Evolutionary conservation across 2,113 vertebrate genomes (phyloP).

Genomic region (Gallinago jamesoni): DNA sequence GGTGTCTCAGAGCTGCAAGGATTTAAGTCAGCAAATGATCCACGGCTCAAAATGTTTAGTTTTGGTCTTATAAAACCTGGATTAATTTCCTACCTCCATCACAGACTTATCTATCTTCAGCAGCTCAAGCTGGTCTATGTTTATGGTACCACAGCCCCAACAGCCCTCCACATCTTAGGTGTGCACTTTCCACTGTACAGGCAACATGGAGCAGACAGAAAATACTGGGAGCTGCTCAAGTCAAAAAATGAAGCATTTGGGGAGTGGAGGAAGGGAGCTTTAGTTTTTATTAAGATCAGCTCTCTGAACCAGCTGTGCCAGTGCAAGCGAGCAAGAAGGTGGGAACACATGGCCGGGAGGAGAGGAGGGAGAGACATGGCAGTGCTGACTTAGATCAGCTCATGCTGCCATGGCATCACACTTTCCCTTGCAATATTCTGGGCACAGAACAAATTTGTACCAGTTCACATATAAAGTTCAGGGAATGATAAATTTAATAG

Average conservation of each 20-base stretch:
- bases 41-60: background rate
- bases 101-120: background rate
- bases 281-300: background rate
- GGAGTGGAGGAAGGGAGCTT: background rate
- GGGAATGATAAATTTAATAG: background rate
- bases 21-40: background rate
- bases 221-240: background rate
- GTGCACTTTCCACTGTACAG: too few species aligned
- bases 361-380: background rate
- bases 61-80: background rate
- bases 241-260: background rate
- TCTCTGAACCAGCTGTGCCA: constrained; percentile 48
- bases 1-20: fast-evolving
- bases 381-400: constrained; percentile 1
- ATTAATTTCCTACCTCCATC: background rate
- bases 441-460: background rate
- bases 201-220: background rate
- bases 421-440: background rate
- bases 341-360: constrained; percentile 54
- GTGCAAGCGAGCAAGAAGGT: constrained; percentile 6
- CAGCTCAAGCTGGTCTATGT: background rate
- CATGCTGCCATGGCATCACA: constrained; percentile 3
- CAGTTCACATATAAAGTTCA: background rate
- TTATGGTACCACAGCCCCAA: background rate
- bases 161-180: background rate